Percentiles rank a stretch among this genome's conserved stretches.
phyloP scores from a whole-genome alignment of 2,888 invertebrate species.

The Drosophila testacea region DNA sequence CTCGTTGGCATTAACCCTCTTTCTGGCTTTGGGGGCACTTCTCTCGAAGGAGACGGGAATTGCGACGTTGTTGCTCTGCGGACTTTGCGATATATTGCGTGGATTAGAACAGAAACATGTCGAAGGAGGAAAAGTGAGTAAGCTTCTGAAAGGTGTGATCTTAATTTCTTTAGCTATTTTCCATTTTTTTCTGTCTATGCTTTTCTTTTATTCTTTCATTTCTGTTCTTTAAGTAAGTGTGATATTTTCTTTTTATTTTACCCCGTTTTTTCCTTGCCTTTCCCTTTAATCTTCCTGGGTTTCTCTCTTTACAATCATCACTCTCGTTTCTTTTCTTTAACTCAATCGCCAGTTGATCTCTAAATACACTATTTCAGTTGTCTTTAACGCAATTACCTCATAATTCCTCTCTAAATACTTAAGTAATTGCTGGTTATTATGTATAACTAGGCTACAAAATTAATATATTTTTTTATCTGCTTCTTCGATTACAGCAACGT shows the following conservation, averaged over 20 bases:
- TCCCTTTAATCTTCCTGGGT: not conserved
- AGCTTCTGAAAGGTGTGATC: not conserved
- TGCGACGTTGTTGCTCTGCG: conserved; percentile 94
- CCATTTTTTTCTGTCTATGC: not conserved
- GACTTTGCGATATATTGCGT: conserved; percentile 76
- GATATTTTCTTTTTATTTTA: too few relatives aligned
- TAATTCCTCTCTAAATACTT: not conserved
- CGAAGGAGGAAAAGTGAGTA: not conserved
- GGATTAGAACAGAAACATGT: not conserved
- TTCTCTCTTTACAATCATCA: too few relatives aligned
- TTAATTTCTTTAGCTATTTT: not conserved
- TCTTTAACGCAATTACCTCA: not conserved
- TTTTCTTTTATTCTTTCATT: not conserved
- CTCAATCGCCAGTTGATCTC: not conserved
- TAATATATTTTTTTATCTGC: not conserved
- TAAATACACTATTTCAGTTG: too few relatives aligned
- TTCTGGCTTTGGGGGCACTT: conserved; percentile 92
- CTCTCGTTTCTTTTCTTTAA: too few relatives aligned
- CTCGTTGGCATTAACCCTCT: conserved; percentile 87
- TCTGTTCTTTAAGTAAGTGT: not conserved
- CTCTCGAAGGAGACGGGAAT: conserved; percentile 98
- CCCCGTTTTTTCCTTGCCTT: too few relatives aligned
- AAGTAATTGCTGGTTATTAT: not conserved
- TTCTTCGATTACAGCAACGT: conserved; percentile 86
- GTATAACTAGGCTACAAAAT: not conserved